These are phyloP conservation scores for Drosophila nigricruria DNA, from an alignment of 2,888 invertebrate species.

Conservation along the genomic window DNA sequence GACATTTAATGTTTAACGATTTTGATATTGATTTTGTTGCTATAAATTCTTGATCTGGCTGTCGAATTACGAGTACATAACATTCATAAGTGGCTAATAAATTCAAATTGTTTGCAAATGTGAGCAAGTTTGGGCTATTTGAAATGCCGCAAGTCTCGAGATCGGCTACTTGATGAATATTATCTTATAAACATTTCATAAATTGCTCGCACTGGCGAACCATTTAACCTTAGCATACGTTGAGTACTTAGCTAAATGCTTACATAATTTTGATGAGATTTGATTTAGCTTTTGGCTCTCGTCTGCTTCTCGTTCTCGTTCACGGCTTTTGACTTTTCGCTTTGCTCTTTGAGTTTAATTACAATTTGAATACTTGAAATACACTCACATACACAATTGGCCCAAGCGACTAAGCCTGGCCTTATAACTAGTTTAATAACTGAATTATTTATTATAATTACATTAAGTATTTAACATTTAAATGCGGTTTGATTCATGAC, in stretches of 20 bases:
- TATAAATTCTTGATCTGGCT: slow-evolving; percentile 13
- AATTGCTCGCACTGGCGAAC: slow-evolving; percentile 1
- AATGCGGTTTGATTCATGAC: slow-evolving; percentile 77
- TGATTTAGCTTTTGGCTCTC: slow-evolving; percentile 14
- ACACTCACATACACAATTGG: slow-evolving; percentile 29
- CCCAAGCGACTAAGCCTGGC: slow-evolving; percentile 35
- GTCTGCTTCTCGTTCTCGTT: not conserved
- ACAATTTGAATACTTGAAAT: slow-evolving; percentile 31
- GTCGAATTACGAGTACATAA: slow-evolving; percentile 13
- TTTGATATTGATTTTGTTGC: slow-evolving; percentile 3
- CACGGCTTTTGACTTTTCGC: slow-evolving; percentile 2
- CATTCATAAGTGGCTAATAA: slow-evolving; percentile 8
- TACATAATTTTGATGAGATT: slow-evolving; percentile 16
- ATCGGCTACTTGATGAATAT: not conserved
- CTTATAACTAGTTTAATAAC: slow-evolving; percentile 41
- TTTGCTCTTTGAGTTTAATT: slow-evolving; percentile 35
- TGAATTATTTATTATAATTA: slow-evolving; percentile 58
- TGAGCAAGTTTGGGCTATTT: slow-evolving; percentile 12
- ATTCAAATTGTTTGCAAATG: slow-evolving; percentile 13
- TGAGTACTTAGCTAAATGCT: slow-evolving; percentile 14
- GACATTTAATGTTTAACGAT: not conserved
- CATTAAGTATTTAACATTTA: slow-evolving; percentile 71
- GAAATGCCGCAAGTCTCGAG: slow-evolving; percentile 1
- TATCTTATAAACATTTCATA: not conserved
- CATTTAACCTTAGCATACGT: not conserved